Base-by-base conservation (phyloP, 2,113 vertebrate species). In the Gorsachius goisagi region DNA sequence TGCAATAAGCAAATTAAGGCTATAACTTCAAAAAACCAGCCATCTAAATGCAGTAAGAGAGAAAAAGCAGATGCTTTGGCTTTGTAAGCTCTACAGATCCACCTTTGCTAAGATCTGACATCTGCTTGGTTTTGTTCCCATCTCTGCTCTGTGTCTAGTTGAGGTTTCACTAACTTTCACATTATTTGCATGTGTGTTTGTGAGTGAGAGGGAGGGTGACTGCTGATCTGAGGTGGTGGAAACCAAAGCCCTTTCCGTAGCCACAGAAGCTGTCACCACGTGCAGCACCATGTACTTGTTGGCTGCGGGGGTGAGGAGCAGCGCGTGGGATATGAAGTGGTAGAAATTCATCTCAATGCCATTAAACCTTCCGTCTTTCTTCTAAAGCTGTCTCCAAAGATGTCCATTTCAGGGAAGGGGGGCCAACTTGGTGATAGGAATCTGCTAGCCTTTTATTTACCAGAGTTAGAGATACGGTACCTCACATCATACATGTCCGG, bases 221-320 rank as follows among this genome's bases (percentile, higher is more conserved):
- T 28, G 52, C 47, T 84, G 59, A 7, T 66, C 22, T 49, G n/a
- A 77, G 39, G 3, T 26, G 26, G 11, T 60, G 24, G 26, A 47
- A 28, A 77, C 33, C 59, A 50, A 73, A 75, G 30, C 23, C 47
- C 35, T 39, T 63, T 47, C 63, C 39, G 35, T 37, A 79, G 67
- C 63, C 9, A 3, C 75, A 71, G 45, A 69, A 89, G 17, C n/a
- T 58, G 8, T 72, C 24, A 56, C 30, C 39, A 3, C 32, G 39
- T 47, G 45, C 33, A 45, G 53, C 24, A 33, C 63, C 30, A 45
- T 0, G 0, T 68, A 50, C 32, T n/a, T 37, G 7, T 14, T 83
- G 23, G 10, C 71, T 78, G 12, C 0, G 0, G 13, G 1, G 9
- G 12, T 12, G 24, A 78, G 47, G 56, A 89, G 49, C 30, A 16